phyloP scores from a whole-genome alignment of 2,113 vertebrate genomes.

The Cottus gobio region DNA sequence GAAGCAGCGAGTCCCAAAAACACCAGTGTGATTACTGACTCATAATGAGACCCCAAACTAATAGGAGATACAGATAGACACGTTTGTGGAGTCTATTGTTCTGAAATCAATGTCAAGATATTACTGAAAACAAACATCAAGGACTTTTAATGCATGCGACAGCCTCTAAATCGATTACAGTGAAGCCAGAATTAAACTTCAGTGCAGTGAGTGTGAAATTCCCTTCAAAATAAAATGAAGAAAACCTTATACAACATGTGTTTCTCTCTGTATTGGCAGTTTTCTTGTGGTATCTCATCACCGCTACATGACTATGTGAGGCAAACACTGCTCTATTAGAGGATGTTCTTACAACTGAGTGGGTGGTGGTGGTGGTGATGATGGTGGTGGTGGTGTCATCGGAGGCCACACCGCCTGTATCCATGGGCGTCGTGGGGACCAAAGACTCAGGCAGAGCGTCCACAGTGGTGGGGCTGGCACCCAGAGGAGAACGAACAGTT shows the following conservation, averaged over 20 bases:
- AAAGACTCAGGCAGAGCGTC: conserved; percentile 88
- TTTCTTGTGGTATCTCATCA: neutral
- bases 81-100: neutral
- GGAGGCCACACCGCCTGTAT: conserved; percentile 51
- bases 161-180: neutral
- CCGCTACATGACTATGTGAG: neutral
- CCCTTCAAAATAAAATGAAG: neutral
- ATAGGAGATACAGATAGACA: neutral
- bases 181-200: neutral
- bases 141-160: neutral
- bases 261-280: neutral
- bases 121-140: neutral
- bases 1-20: neutral
- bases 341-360: conserved; percentile 72
- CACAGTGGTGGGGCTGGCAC: conserved; percentile 88
- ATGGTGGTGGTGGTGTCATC: conserved; percentile 78
- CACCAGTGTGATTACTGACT: neutral
- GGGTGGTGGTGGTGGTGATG: conserved; percentile 65
- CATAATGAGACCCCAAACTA: neutral
- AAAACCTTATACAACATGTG: neutral
- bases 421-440: conserved; percentile 71
- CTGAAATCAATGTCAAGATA: neutral
- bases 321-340: neutral
- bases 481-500: conserved; percentile 92
- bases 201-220: neutral